These are phyloP conservation scores for Auanema freiburgensis DNA, from an alignment of 2,888 invertebrate genomes.

Conservation along the genomic window DNA sequence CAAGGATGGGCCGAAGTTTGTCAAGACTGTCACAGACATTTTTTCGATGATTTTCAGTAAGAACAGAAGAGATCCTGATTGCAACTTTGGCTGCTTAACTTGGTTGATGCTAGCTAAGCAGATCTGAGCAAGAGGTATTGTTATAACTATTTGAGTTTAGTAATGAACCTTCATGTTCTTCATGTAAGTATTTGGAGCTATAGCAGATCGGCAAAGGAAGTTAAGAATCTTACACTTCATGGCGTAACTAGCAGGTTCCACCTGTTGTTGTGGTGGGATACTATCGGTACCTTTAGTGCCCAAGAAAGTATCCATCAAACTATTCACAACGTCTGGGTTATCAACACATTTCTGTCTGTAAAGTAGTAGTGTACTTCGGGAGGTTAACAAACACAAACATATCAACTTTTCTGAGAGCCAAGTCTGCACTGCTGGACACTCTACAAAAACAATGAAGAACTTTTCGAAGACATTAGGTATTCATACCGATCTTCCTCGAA, in stretches of 20 bases:
- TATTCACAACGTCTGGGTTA: constrained; percentile 21
- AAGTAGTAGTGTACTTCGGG: too few relatives aligned
- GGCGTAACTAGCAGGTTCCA: constrained; percentile 1
- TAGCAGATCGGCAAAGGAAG: constrained; percentile 29
- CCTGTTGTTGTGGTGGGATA: constrained; percentile 4
- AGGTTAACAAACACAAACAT: constrained; percentile 22
- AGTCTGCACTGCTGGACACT: constrained; percentile 33
- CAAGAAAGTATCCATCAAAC: constrained; percentile 28
- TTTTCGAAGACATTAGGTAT: background rate
- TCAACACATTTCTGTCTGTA: constrained; percentile 21
- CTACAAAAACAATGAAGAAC: constrained; percentile 15
- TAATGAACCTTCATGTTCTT: constrained; percentile 33
- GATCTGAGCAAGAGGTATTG: constrained; percentile 17
- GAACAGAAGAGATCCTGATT: constrained; percentile 24
- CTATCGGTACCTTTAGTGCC: constrained; percentile 24
- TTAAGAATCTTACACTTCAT: constrained; percentile 23
- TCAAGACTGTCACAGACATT: constrained; percentile 30
- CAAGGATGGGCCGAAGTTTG: constrained; percentile 22
- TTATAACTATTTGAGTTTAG: too few relatives aligned
- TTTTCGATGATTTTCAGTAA: constrained; percentile 27
- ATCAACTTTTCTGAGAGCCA: constrained; percentile 37
- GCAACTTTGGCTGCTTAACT: constrained; percentile 6
- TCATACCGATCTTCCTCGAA: constrained; percentile 27
- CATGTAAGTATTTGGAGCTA: constrained; percentile 38
- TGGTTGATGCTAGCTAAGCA: constrained; percentile 24